Conservation (phyloP, 2,888 invertebrate genomes). For the Dorcus parallelipipedus region DNA sequence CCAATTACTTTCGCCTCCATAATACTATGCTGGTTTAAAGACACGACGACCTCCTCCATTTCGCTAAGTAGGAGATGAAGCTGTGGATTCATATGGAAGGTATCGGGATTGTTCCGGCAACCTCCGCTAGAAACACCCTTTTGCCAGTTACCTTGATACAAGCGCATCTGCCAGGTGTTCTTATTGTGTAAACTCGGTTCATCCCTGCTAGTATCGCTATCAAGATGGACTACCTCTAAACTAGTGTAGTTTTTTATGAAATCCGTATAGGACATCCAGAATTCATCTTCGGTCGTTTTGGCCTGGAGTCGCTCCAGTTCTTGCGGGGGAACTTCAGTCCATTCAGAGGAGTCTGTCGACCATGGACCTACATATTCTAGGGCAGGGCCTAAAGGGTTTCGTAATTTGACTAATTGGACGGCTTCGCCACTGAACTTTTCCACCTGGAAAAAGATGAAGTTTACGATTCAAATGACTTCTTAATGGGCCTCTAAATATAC, state of each 20-base stretch:
- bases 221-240: constrained; percentile 81
- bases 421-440: constrained; percentile 70
- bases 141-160: constrained; percentile 84
- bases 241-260: constrained; percentile 79
- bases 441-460: constrained; percentile 48
- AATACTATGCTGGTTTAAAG: constrained; percentile 84
- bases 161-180: constrained; percentile 82
- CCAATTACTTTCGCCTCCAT: constrained; percentile 93
- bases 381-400: constrained; percentile 64
- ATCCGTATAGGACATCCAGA: constrained; percentile 77
- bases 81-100: constrained; percentile 92
- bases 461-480: too few relatives aligned
- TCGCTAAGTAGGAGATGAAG: constrained; percentile 76
- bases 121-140: constrained; percentile 86
- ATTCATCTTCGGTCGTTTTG: constrained; percentile 40
- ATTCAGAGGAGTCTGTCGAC: constrained; percentile 66
- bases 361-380: constrained; percentile 69
- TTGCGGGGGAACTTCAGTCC: constrained; percentile 72
- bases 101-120: constrained; percentile 85
- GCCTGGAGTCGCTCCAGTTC: constrained; percentile 69
- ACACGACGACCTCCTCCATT: constrained; percentile 78
- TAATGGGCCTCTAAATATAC: too few relatives aligned
- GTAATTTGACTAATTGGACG: constrained; percentile 66
- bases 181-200: constrained; percentile 76
- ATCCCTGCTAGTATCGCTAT: constrained; percentile 80